Evolutionary conservation across 2,797 vertebrate genomes (phyloP), one percentile per base, ranked within the genome.

Genomic region (Salmo trutta): DNA sequence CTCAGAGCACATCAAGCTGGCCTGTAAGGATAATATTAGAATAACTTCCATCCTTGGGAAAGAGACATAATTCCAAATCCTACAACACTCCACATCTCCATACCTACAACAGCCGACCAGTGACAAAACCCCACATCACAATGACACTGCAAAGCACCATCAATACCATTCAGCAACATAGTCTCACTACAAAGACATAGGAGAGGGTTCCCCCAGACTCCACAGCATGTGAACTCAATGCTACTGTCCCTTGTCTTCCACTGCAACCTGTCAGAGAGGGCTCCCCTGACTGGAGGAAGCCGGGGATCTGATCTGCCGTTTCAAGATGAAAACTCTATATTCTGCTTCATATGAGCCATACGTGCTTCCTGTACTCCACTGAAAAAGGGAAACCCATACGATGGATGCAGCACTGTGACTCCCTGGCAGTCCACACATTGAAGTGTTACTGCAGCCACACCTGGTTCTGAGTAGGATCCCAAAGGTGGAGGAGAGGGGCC

Each of bases 1-100:
- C 70, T 75, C 51, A 74, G 3, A 51, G 53, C 59, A 52, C 47
- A 67, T 5, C 65, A 15, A 67, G 65, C 65, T 67, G 10, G 65
- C 14, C 15, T 33, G 16, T 31, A 19, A 10, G 21, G 65, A 33
- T 27, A 21, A 62, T 14, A 62, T 21, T 62, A 24, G 59, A 59
- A 62, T 62, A 7, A 24, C 24, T 21, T 21, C 21, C 21, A 62
- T 62, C n/a, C 59, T 24, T 62, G 21, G 59, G n/a, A 62, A 62
- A 62, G 6, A 62, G 21, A 21, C 59, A 62, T 7, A 12, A 24
- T 62, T 62, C 59, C 21, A 17, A 62, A 24, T 2, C 54, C 54
- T 19, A 54, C 53, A 59, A n/a, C 59, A n/a, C 7, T 8, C 59
- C n/a, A 62, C 59, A 62, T 21, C 7, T 62, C 21, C 59, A 62